Conservation (phyloP, 2,888 invertebrate genomes). For the Bellardia pandia region DNA sequence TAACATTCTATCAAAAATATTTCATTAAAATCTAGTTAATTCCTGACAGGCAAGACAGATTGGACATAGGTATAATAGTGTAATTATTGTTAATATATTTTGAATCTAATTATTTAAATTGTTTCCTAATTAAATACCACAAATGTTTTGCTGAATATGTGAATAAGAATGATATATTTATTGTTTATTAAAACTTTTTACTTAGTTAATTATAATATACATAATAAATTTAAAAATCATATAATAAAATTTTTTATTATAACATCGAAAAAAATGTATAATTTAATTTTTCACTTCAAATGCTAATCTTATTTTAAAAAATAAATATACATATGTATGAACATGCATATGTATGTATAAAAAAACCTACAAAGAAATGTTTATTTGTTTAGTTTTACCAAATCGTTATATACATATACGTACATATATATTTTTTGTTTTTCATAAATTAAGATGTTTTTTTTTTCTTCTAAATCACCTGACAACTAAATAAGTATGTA, state of each 20-base stretch:
- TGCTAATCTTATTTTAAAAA: constrained; percentile 34
- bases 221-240: background rate
- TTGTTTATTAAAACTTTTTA: too few relatives aligned
- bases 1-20: too few relatives aligned
- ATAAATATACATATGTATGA: background rate
- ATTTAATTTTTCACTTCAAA: constrained; percentile 1
- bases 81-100: too few relatives aligned
- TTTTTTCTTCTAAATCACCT: constrained; percentile 37
- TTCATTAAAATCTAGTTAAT: too few relatives aligned
- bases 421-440: background rate
- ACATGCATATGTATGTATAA: background rate
- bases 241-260: constrained; percentile 11
- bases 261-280: constrained; percentile 13
- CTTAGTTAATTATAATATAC: too few relatives aligned
- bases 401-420: background rate
- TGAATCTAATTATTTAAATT: too few relatives aligned
- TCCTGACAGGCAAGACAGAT: too few relatives aligned
- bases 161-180: too few relatives aligned
- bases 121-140: too few relatives aligned
- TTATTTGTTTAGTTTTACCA: background rate
- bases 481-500: constrained; percentile 52
- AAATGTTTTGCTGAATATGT: too few relatives aligned
- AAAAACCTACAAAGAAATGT: background rate
- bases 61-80: too few relatives aligned
- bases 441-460: background rate